Percentiles rank a stretch among this genome's conserved stretches.
Evolutionary conservation across 2,113 vertebrate species (phyloP).

Genomic region (Otis tarda): DNA sequence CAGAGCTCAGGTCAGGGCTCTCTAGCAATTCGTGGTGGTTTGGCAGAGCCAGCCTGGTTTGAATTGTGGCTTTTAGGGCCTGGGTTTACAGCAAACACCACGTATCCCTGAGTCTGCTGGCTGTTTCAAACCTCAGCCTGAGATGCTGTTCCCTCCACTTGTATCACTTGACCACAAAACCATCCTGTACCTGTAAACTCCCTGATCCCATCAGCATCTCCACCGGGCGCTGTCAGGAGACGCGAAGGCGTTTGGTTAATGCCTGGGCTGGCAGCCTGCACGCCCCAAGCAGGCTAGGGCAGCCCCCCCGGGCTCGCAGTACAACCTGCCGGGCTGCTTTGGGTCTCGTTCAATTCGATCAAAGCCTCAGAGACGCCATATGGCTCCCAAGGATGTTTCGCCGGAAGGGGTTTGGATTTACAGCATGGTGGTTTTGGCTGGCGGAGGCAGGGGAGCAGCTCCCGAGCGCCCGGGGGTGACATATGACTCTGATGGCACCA

Average conservation of each 20-base stretch:
- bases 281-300: neutral
- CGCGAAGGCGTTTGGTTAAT: rapidly evolving
- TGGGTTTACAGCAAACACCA: neutral
- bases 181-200: rapidly evolving
- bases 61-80: neutral
- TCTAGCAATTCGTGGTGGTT: rapidly evolving
- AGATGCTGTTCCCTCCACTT: neutral
- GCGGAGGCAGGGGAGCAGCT: neutral
- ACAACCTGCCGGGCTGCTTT: neutral
- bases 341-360: neutral
- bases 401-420: neutral
- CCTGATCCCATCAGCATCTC: rapidly evolving
- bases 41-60: neutral
- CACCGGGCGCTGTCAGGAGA: neutral
- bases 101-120: rapidly evolving
- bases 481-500: neutral
- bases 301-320: rapidly evolving
- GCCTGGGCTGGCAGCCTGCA: neutral
- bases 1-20: neutral
- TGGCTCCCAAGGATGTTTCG: neutral
- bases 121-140: neutral
- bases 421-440: neutral
- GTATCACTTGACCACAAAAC: neutral
- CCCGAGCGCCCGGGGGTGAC: neutral
- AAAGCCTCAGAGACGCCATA: neutral